A percentile compares a stretch with the other conserved stretches of the same genome.
These are phyloP conservation scores for Xestia rhomboidea DNA, from an alignment of 2,888 invertebrate species.

Conservation along the genomic window DNA sequence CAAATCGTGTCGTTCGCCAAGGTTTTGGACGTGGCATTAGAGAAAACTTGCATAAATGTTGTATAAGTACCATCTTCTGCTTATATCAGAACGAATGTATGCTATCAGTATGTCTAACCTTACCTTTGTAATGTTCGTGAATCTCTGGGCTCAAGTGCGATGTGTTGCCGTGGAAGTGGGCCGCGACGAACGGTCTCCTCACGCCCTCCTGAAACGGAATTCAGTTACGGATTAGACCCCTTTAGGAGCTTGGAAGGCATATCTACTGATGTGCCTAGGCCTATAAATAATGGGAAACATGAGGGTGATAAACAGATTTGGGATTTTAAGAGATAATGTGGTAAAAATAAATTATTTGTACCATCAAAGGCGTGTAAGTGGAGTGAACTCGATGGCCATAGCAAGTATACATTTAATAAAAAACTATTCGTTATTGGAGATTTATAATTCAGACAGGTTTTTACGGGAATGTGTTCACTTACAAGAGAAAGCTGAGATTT, in stretches of 20 bases:
- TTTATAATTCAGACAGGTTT: background rate
- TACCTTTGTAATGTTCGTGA: slow-evolving; percentile 91
- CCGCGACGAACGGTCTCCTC: slow-evolving; percentile 87
- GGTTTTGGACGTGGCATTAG: background rate
- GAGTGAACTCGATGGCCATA: background rate
- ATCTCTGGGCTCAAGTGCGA: slow-evolving; percentile 89
- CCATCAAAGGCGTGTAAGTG: background rate
- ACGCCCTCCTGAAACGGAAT: slow-evolving; percentile 71
- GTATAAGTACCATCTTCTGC: background rate
- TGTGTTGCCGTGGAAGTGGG: slow-evolving; percentile 92
- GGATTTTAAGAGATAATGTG: background rate
- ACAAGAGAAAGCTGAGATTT: background rate
- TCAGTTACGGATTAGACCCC: slow-evolving; percentile 15
- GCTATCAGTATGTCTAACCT: slow-evolving; percentile 18
- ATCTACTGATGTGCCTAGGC: background rate
- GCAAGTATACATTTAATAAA: too few species aligned
- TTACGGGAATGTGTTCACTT: background rate
- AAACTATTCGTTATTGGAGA: too few species aligned
- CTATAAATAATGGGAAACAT: background rate
- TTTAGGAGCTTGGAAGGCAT: background rate
- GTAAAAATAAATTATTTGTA: background rate
- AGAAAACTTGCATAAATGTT: background rate
- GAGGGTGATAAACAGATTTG: background rate
- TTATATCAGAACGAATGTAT: background rate
- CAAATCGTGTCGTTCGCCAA: background rate